Evolutionary conservation across 2,797 vertebrate species (phyloP).

Genomic region (Sebastes paucispinis): DNA sequence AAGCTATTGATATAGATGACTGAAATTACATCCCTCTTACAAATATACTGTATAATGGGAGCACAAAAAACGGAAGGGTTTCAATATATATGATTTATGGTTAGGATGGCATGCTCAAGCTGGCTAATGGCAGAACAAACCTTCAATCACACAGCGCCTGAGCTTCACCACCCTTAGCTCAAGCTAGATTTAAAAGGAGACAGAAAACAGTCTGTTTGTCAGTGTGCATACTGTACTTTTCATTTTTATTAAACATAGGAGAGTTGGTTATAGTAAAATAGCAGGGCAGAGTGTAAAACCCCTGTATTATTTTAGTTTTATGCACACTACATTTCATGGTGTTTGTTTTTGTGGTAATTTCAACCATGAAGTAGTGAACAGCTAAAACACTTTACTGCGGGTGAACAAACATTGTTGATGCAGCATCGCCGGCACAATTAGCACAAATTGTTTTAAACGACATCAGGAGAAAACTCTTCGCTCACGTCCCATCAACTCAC

Average conservation of each 20-base stretch:
- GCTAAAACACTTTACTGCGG: neutral
- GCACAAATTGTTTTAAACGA: constrained; percentile 11
- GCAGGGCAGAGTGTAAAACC: neutral
- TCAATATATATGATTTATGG: neutral
- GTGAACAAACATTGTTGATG: constrained; percentile 18
- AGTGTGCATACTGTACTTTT: neutral
- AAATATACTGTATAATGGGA: neutral
- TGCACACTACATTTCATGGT: neutral
- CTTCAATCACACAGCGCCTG: neutral
- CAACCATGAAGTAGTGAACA: constrained; percentile 1
- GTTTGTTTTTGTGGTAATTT: constrained; percentile 17
- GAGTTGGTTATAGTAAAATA: neutral
- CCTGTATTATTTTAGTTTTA: neutral
- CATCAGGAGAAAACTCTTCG: neutral
- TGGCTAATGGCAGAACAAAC: neutral
- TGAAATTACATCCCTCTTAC: neutral
- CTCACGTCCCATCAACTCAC: constrained; percentile 14
- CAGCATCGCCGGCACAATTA: neutral
- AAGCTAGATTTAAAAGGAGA: neutral
- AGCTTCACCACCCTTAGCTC: neutral
- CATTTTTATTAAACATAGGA: neutral
- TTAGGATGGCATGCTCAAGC: neutral
- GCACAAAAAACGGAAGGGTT: neutral
- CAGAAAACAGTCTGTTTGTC: neutral
- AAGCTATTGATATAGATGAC: neutral